Evolutionary conservation across 2,113 vertebrate species (phyloP).

Genomic region (Chauna torquata): DNA sequence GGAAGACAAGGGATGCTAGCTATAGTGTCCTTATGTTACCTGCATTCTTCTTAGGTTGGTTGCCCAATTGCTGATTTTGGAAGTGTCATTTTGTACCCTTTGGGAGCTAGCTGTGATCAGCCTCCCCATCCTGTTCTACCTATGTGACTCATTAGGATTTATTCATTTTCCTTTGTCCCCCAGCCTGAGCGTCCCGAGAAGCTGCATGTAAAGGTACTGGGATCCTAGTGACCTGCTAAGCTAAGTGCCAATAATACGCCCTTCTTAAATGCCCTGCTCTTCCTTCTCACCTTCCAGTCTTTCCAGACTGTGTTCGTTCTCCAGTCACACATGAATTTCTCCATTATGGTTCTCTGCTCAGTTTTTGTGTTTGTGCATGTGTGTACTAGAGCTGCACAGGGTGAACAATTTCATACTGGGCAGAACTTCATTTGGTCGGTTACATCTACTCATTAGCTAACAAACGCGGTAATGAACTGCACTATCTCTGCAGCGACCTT

Average conservation of each 20-base stretch:
- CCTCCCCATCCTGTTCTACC: not conserved
- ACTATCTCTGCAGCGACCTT: not conserved
- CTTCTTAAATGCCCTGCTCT: not conserved
- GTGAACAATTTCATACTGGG: not conserved
- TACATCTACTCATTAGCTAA: not conserved
- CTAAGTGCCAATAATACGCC: not conserved
- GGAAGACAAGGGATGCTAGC: not conserved
- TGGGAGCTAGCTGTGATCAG: not conserved
- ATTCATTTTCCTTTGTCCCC: not conserved
- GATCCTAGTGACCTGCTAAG: not conserved
- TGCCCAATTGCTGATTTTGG: not conserved
- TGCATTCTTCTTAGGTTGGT: not conserved
- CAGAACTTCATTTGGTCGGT: not conserved
- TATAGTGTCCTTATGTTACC: not conserved
- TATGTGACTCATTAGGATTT: not conserved
- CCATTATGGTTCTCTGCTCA: not conserved
- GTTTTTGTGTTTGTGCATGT: not conserved
- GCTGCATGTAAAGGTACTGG: not conserved
- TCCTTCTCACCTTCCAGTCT: not conserved
- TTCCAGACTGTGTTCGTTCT: not conserved
- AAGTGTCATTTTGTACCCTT: not conserved
- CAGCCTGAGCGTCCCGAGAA: not conserved
- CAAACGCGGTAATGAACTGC: not conserved
- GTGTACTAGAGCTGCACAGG: not conserved
- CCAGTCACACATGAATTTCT: not conserved